A percentile compares a stretch with the other conserved stretches of the same genome.
These are phyloP conservation scores for Speoplatyrhinus poulsoni DNA, from an alignment of 2,113 vertebrate species.

Conservation along the genomic window DNA sequence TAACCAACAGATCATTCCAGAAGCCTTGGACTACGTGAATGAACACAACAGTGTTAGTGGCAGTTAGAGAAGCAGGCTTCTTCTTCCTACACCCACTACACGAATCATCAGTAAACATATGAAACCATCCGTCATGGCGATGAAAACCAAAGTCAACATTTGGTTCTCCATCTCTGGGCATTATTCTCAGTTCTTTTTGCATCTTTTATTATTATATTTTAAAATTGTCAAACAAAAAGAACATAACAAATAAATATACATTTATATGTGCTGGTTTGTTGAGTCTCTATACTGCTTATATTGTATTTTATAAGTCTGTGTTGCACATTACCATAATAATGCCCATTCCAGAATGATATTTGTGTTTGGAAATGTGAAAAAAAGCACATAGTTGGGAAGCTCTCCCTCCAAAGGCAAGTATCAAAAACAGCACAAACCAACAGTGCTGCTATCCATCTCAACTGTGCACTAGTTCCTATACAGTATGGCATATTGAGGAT, in stretches of 20 bases:
- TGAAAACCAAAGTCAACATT: slow-evolving; percentile 59
- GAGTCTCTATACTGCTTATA: slow-evolving; percentile 69
- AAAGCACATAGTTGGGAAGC: slow-evolving; percentile 79
- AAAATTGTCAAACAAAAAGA: slow-evolving; percentile 48
- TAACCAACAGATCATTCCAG: slow-evolving; percentile 67
- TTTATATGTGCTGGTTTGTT: slow-evolving; percentile 80
- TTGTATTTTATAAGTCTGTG: slow-evolving; percentile 64
- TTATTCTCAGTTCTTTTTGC: slow-evolving; percentile 65
- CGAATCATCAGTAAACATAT: slow-evolving; percentile 72
- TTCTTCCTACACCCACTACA: slow-evolving; percentile 34
- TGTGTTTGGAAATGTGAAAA: slow-evolving; percentile 67
- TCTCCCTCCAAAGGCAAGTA: slow-evolving; percentile 79
- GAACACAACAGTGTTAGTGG: slow-evolving; percentile 68
- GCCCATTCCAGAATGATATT: slow-evolving; percentile 72
- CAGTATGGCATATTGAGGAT: slow-evolving; percentile 74
- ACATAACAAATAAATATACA: slow-evolving; percentile 67
- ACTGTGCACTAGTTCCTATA: slow-evolving; percentile 74
- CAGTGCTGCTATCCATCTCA: slow-evolving; percentile 69
- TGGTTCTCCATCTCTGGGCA: slow-evolving; percentile 62
- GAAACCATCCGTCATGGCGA: slow-evolving; percentile 57
- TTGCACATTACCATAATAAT: slow-evolving; percentile 67
- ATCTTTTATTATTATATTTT: slow-evolving; percentile 44
- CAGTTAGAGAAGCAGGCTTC: slow-evolving; percentile 48
- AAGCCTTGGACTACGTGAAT: slow-evolving; percentile 75
- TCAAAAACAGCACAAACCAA: slow-evolving; percentile 78